Base-by-base conservation (phyloP, 35 echinoderm and acorn worm genomes). In the Nesometra sesokonis region DNA sequence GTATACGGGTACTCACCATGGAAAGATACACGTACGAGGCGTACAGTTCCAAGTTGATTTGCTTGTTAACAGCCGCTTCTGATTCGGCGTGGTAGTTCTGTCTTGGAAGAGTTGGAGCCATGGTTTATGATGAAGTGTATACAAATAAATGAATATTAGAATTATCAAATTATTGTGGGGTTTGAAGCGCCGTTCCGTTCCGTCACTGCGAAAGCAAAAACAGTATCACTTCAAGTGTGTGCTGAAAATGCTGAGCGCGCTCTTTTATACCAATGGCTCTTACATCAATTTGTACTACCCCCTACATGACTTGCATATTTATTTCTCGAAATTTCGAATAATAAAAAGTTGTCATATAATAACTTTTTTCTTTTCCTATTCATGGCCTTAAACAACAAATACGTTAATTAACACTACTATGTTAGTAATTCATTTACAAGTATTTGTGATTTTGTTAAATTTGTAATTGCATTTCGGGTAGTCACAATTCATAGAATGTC, bases 41-140 rank as follows among this genome's bases (percentile, higher is more conserved):
- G 57, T 91, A 91, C 84, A 97, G 80, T 84, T 97, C 95, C 35
- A 97, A 47, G 84, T 97, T 97, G 86, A 93, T 97, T 47, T 97
- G 95, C 77, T 91, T 93, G 95, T 97, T 97, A 33, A 97, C 88
- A 47, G 88, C 91, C 17, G 89, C 91, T 79, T 97, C 95, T 33
- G 81, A 91, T 32, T 91, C 87, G 32, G 86, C 84, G 67, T 97
- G 84, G 87, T 90, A 97, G 77, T 97, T 97, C 38, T 97, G 91
- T 32, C 94, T 82, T 77, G 82, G 30, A 40, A 86, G 47, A 52
- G 86, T 82, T 32, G 0, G 5, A 17, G 85, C 38, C 93, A 96
- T 96, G 35, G 46, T 76, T 77, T 46, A 27, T 11, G 31, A 32
- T 34, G 32, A 85, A 32, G 0, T 85, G 84, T 38, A 76, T 40